These are phyloP conservation scores for Natrix natrix DNA, from an alignment of 2,797 vertebrate species.

Conservation along the genomic window DNA sequence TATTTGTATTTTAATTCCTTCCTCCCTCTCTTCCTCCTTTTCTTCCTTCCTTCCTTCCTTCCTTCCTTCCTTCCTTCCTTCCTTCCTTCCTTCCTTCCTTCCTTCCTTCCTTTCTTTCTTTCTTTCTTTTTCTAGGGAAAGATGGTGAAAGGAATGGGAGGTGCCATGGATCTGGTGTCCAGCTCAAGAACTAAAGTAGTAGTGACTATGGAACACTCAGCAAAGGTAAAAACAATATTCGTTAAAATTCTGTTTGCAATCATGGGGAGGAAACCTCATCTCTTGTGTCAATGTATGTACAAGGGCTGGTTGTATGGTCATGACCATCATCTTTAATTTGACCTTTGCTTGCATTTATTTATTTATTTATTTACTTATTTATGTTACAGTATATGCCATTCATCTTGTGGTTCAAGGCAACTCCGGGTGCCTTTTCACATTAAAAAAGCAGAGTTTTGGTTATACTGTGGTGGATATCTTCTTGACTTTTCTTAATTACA, in stretches of 20 bases:
- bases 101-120: not conserved
- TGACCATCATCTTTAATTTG: not conserved
- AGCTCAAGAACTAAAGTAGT: constrained; percentile 94
- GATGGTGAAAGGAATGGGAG: constrained; percentile 99
- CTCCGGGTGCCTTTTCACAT: too few species aligned
- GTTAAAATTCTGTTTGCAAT: not conserved
- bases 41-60: constrained; percentile 20
- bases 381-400: too few species aligned
- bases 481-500: not conserved
- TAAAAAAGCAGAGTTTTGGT: not conserved
- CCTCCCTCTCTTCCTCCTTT: not conserved
- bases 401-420: too few species aligned
- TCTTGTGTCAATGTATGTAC: not conserved
- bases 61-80: not conserved
- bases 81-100: constrained; percentile 24
- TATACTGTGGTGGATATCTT: not conserved
- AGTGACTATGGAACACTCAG: constrained; percentile 97
- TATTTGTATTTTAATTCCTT: not conserved
- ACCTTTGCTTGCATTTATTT: not conserved
- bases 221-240: constrained; percentile 79
- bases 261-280: not conserved
- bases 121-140: constrained; percentile 81
- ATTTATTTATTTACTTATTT: not conserved
- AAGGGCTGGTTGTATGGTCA: not conserved
- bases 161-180: constrained; percentile 97